Conservation (phyloP, 2,888 invertebrate species). For the Charanyca ferruginea region DNA sequence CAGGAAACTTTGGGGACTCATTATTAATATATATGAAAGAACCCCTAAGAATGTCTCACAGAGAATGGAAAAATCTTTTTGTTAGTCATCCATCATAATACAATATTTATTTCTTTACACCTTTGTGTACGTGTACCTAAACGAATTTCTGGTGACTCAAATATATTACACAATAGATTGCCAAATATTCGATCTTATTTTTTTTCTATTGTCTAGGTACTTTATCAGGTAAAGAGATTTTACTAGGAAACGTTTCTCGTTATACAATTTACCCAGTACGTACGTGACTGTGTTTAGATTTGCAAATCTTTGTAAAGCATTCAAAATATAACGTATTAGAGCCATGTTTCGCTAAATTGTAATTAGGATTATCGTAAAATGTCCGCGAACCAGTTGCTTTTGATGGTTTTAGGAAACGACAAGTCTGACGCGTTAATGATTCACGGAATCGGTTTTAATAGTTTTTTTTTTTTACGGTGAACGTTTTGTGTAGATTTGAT, state of each 20-base stretch:
- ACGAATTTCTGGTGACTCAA: slow-evolving; percentile 45
- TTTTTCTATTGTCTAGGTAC: slow-evolving; percentile 14
- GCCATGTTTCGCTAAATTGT: slow-evolving; percentile 56
- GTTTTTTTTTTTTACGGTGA: slow-evolving; percentile 58
- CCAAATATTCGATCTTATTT: slow-evolving; percentile 28
- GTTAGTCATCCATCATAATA: slow-evolving; percentile 34
- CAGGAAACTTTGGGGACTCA: slow-evolving; percentile 34
- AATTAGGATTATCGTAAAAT: slow-evolving; percentile 55
- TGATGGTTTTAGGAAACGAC: slow-evolving; percentile 62
- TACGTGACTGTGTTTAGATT: slow-evolving; percentile 56
- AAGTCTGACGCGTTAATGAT: slow-evolving; percentile 66
- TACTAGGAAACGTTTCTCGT: slow-evolving; percentile 53
- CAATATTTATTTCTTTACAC: slow-evolving; percentile 36
- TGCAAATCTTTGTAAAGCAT: slow-evolving; percentile 47
- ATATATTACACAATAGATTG: slow-evolving; percentile 44
- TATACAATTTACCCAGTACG: slow-evolving; percentile 42
- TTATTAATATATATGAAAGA: slow-evolving; percentile 44
- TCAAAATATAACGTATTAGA: slow-evolving; percentile 45
- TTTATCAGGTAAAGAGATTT: slow-evolving; percentile 57
- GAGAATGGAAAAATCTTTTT: slow-evolving; percentile 50
- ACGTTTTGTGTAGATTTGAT: slow-evolving; percentile 61
- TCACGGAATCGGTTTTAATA: slow-evolving; percentile 73
- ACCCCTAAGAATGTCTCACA: slow-evolving; percentile 18
- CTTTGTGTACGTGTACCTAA: slow-evolving; percentile 43
- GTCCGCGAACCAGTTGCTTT: slow-evolving; percentile 58